Conservation (phyloP, 2,888 invertebrate species). For the Andrena praecox region DNA sequence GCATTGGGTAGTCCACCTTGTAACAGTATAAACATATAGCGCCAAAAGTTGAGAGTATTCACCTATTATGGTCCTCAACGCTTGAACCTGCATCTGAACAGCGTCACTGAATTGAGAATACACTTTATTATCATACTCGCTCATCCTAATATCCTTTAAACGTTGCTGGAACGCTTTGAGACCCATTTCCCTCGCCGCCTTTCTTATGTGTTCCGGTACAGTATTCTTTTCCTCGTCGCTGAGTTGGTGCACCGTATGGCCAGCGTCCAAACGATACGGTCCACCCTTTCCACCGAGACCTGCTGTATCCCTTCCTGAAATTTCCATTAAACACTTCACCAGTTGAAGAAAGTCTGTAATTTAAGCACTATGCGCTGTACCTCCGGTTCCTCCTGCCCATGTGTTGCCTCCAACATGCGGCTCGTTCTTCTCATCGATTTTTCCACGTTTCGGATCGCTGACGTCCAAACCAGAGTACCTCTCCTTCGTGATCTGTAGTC, state of each 20-base stretch:
- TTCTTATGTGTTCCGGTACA: conserved; percentile 94
- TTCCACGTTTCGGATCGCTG: conserved; percentile 95
- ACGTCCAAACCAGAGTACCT: conserved; percentile 89
- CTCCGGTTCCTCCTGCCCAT: conserved; percentile 98
- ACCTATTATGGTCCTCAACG: conserved; percentile 93
- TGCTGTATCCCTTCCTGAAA: conserved; percentile 92
- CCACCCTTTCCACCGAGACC: conserved; percentile 98
- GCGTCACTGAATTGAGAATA: conserved; percentile 93
- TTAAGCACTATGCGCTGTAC: conserved; percentile 79
- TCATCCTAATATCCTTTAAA: conserved; percentile 97
- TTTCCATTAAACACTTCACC: conserved; percentile 32
- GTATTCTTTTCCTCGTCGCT: conserved; percentile 96
- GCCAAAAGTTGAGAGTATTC: conserved; percentile 66
- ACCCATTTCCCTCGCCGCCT: conserved; percentile 97
- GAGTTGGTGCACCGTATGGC: conserved; percentile 96
- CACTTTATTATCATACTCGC: conserved; percentile 94
- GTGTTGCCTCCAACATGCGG: conserved; percentile 98
- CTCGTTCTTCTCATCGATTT: conserved; percentile 94
- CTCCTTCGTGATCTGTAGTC: conserved; percentile 91
- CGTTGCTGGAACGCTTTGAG: conserved; percentile 94
- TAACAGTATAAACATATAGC: not conserved
- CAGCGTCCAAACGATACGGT: conserved; percentile 96
- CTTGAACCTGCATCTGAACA: conserved; percentile 93
- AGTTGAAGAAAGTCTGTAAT: not conserved
- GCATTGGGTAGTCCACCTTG: too few relatives aligned